Evolutionary conservation across 2,888 invertebrate species (phyloP).

Genomic region (Chloromyia formosa): DNA sequence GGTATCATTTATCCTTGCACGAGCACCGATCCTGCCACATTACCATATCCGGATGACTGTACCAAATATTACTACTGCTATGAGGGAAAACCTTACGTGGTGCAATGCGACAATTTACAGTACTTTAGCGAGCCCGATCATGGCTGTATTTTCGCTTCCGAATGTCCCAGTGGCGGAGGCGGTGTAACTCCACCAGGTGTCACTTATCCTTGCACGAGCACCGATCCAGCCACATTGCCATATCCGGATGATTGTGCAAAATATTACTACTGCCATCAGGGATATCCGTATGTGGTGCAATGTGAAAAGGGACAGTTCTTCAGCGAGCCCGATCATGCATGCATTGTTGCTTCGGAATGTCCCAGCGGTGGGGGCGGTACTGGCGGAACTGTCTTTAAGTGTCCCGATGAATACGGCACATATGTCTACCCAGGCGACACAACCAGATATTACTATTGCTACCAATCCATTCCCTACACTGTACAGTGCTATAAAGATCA

Average conservation of each 20-base stretch:
- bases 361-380: conserved; percentile 2
- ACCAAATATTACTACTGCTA: conserved; percentile 10
- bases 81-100: background rate
- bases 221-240: background rate
- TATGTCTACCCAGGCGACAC: conserved; percentile 56
- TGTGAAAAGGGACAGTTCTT: background rate
- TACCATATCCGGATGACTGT: background rate
- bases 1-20: background rate
- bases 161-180: background rate
- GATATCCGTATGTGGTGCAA: background rate
- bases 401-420: conserved; percentile 17
- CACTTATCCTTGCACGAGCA: background rate
- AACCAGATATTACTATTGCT: conserved; percentile 57
- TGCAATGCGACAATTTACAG: background rate
- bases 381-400: background rate
- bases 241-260: background rate
- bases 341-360: background rate
- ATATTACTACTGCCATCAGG: conserved; percentile 26
- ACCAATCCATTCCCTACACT: conserved; percentile 52
- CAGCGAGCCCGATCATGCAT: background rate
- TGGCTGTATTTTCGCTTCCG: background rate
- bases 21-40: background rate
- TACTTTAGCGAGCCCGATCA: background rate
- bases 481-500: conserved; percentile 52
- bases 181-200: background rate